phyloP scores from a whole-genome alignment of 2,797 vertebrate genomes.

The Sebastes taczanowskii region DNA sequence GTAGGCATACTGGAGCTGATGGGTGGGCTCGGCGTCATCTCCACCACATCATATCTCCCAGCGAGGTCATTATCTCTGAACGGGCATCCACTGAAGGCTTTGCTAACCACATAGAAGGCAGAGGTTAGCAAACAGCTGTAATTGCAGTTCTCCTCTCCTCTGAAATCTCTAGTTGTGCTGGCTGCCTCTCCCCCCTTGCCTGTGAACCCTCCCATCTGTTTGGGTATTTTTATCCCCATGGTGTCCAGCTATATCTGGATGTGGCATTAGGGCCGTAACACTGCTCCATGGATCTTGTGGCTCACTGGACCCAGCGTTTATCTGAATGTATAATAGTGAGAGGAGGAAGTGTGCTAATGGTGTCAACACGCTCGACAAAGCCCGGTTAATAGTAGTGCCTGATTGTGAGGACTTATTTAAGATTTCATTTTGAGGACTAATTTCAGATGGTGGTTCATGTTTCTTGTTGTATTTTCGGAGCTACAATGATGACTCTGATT shows the following conservation, averaged over 20 bases:
- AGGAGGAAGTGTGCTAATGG: constrained; percentile 47
- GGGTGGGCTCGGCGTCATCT: constrained; percentile 18
- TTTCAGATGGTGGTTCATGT: background rate
- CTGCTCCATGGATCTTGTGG: constrained; percentile 42
- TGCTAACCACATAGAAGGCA: constrained; percentile 68
- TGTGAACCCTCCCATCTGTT: constrained; percentile 76
- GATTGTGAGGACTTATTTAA: background rate
- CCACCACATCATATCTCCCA: constrained; percentile 55
- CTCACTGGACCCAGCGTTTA: constrained; percentile 42
- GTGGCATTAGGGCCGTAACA: constrained; percentile 65
- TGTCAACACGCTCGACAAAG: constrained; percentile 26
- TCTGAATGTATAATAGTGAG: constrained; percentile 36
- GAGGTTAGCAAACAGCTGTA: constrained; percentile 76
- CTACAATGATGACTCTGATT: background rate
- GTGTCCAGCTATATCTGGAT: constrained; percentile 79
- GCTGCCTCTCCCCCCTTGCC: constrained; percentile 51
- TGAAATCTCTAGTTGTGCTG: constrained; percentile 66
- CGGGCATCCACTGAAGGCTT: constrained; percentile 63
- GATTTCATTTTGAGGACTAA: background rate
- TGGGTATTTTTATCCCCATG: constrained; percentile 79
- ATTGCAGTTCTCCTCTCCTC: constrained; percentile 69
- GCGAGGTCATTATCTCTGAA: constrained; percentile 70
- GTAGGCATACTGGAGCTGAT: constrained; percentile 31
- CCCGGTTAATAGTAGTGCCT: background rate
- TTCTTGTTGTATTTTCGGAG: background rate